Evolutionary conservation across 2,113 vertebrate species (phyloP), one percentile per base, ranked within the genome.

Genomic region (Toxotes jaculatrix): DNA sequence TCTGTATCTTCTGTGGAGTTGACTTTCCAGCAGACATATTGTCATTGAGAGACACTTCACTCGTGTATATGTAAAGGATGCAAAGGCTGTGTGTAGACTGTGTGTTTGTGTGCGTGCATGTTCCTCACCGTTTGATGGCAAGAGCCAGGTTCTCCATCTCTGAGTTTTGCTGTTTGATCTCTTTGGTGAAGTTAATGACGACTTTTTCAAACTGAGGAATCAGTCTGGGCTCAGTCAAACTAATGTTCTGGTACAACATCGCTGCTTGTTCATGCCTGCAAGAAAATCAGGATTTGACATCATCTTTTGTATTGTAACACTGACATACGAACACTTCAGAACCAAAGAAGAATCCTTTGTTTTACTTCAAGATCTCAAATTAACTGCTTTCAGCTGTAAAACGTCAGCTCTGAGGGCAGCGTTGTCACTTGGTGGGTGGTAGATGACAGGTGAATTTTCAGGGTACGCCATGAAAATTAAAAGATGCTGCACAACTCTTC

Each of bases 131-230:
- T 95, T 97, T 99, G 31, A 97, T 97, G 0, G 97, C 96, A 0
- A 97, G 91, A 0, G 97, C 97, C 89, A 99, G 90, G 89, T 95
- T 97, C 88, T 99, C 98, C 97, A 98, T 97, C 85, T 99, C 98
- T 7, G 94, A 91, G 89, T 95, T 98, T 87, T 98, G 97, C 83
- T 97, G 96, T 89, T 93, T 97, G 94, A 99, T 97, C 93, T 99
- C 98, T 60, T 92, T 96, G 73, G 95, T 95, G 89, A 99, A 99
- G 94, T 95, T 97, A 42, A 94, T 89, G 88, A 99, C 94, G 82
- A 99, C 95, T 71, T 96, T 95, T 89, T 99, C 98, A 0, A 96
- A 97, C 0, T 97, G 96, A 77, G 96, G 95, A 47, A 99, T 92
- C 88, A 99, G 94, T 75, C 97, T 94, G 69, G 97, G 96, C 89